Evolutionary conservation across 1,140 invertebrate genomes (phyloP).

Genomic region (Druon quercuslanigerum): DNA sequence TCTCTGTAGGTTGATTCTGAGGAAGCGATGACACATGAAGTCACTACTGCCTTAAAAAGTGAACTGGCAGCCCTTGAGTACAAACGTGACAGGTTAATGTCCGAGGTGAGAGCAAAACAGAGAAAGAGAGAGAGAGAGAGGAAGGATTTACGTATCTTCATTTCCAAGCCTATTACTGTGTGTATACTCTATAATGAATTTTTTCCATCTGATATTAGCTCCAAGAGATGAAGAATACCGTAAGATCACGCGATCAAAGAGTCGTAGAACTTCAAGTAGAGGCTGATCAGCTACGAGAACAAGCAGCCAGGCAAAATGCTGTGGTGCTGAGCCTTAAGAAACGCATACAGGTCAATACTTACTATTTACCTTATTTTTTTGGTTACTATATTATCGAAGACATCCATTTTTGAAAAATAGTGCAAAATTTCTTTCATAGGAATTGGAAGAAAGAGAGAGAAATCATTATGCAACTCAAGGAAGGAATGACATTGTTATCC

Average conservation of each 20-base stretch:
- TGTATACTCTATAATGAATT: not conserved
- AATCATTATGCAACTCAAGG: slow-evolving; percentile 78
- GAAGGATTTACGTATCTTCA: too few species aligned
- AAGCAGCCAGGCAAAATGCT: slow-evolving; percentile 86
- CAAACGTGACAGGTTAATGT: slow-evolving; percentile 85
- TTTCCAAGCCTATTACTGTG: not conserved
- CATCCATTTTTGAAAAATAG: not conserved
- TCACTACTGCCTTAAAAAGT: slow-evolving; percentile 84
- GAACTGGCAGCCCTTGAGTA: slow-evolving; percentile 87
- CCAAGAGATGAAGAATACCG: slow-evolving; percentile 81
- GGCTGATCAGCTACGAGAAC: slow-evolving; percentile 84
- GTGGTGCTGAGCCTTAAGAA: slow-evolving; percentile 86
- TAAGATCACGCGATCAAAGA: slow-evolving; percentile 80
- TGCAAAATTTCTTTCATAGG: slow-evolving; percentile 64
- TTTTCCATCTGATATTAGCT: slow-evolving; percentile 67
- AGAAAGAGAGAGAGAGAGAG: slow-evolving; percentile 4
- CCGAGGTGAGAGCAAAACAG: slow-evolving; percentile 77
- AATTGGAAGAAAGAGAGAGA: slow-evolving; percentile 85
- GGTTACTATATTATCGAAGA: not conserved
- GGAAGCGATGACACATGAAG: slow-evolving; percentile 77
- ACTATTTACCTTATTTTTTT: not conserved
- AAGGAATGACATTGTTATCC: slow-evolving; percentile 82
- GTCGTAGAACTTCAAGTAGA: slow-evolving; percentile 82
- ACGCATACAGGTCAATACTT: slow-evolving; percentile 79
- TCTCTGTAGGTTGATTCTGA: slow-evolving; percentile 74